phyloP scores from a whole-genome alignment of 1,140 invertebrate species.

The Zelostemma sp. region DNA sequence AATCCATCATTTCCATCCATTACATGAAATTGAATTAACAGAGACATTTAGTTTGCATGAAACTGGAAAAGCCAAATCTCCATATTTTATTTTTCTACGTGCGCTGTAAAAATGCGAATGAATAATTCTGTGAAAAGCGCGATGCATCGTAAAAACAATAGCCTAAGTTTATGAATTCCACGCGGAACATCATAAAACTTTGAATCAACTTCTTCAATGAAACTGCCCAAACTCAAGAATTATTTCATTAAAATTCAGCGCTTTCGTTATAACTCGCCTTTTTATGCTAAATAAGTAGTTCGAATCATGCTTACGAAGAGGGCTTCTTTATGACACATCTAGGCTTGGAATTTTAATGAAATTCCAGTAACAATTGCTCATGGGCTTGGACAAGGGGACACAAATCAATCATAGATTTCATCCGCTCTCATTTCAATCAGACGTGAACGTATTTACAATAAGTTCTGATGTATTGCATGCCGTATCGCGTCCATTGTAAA shows the following conservation, averaged over 20 bases:
- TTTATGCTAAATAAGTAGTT: neutral
- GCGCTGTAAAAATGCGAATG: too few species aligned
- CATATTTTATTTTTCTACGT: too few species aligned
- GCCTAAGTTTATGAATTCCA: too few species aligned
- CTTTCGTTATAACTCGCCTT: neutral
- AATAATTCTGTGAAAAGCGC: too few species aligned
- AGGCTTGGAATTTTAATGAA: neutral
- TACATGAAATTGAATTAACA: neutral
- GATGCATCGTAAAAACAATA: too few species aligned
- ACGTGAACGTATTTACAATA: slow-evolving; percentile 8
- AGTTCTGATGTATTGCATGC: neutral
- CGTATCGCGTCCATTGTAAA: neutral
- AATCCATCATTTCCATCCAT: neutral
- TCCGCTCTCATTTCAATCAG: slow-evolving; percentile 4
- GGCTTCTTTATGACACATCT: neutral
- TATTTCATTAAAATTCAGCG: too few species aligned
- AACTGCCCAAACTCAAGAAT: too few species aligned
- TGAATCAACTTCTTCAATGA: too few species aligned
- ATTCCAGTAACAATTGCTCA: neutral
- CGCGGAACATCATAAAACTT: too few species aligned
- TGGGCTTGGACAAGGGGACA: neutral
- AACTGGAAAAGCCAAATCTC: neutral
- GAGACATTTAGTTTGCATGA: neutral
- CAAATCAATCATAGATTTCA: slow-evolving; percentile 7
- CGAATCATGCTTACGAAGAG: neutral